Evolutionary conservation across 37 sponge, comb jelly and placozoan genomes (phyloP), one percentile per base, ranked within the genome.

Genomic region (Agelas oroides): DNA sequence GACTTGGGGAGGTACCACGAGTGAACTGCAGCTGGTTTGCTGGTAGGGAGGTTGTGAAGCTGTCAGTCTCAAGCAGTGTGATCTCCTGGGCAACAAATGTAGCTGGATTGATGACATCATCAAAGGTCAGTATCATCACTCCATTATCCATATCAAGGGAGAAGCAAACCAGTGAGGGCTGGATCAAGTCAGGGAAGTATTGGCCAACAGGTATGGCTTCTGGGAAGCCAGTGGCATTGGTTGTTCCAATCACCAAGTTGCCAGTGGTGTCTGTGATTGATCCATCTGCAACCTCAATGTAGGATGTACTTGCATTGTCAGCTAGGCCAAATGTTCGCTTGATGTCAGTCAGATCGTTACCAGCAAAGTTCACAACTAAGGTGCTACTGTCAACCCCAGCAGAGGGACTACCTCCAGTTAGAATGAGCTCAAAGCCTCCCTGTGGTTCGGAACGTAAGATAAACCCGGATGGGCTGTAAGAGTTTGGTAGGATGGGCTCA

Each of bases 111-210:
- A 97, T 63, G 16, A 94, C 95, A 82, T 97, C 97, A 84, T 91
- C 77, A 60, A 97, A 97, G 15, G 89, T 93, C 24, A 97, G 84
- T 35, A 35, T 63, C 33, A 97, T 38, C 1, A 79, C 30, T 8
- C 94, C 97, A 75, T 19, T 85, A 78, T 97, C 78, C 84, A 97
- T 71, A 63, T 97, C 92, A 52, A 97, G 77, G 20, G 89, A 92
- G 80, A 94, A 97, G 56, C 74, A 71, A 2, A 55, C 31, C 63
- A 97, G 88, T 33, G 69, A 32, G 6, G 97, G 92, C 46, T 85
- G 82, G 16, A 87, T 62, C 2, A 54, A 56, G 38, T 97, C 97
- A 21, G 60, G 58, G 32, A 57, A 24, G 69, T 89, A 86, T 20
- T 19, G 41, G n/a, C 46, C 73, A 1, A 77, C 77, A 18, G 23